Base-by-base conservation (phyloP, 2,797 vertebrate species). In the Gallirallus australis region DNA sequence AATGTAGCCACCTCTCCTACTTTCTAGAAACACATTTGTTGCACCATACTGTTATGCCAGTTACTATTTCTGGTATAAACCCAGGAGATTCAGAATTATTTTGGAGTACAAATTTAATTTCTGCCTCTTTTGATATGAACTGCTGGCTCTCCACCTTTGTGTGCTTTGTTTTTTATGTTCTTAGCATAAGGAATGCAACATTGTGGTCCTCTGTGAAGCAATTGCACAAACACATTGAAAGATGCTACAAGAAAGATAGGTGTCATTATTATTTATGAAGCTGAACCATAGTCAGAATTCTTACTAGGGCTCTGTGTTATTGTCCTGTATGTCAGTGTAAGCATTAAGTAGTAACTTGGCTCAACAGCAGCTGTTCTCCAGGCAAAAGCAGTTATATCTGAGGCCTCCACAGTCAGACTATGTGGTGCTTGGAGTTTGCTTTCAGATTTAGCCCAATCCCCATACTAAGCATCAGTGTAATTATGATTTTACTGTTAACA, bases 1-100 rank as follows among this genome's bases (percentile, higher is more conserved):
- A 84, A 68, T 37, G 37, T 77, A 28, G 6, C 42, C 11, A 0
- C 0, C 0, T 9, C 3, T 6, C 10, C 2, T 11, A 39, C 12
- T 69, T 73, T 73, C 6, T 64, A 65, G 27, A 33, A 56, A 33
- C 18, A 24, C 12, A 52, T 7, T n/a, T 37, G 7, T 47, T 63
- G 20, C 4, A 3, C 11, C 18, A 21, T 7, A 48, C 5, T 1
- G 1, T 57, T 53, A 35, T 15, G 8, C 8, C 23, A 54, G 33
- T 45, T 45, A 18, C 4, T 61, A 11, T n/a, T 73, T 56, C 27
- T 30, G 5, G 21, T 61, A 53, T 9, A 9, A 42, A 11, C 4
- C 23, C 12, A 8, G 39, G 73, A 69, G 40, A 39, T 39, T 56
- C 11, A 69, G 20, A 72, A 47, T 77, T 53, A 64, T 52, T 48